A percentile compares a stretch with the other conserved stretches of the same genome.
Conservation (phyloP, 2,113 vertebrate genomes). For the Gallinago paraguaiae region DNA sequence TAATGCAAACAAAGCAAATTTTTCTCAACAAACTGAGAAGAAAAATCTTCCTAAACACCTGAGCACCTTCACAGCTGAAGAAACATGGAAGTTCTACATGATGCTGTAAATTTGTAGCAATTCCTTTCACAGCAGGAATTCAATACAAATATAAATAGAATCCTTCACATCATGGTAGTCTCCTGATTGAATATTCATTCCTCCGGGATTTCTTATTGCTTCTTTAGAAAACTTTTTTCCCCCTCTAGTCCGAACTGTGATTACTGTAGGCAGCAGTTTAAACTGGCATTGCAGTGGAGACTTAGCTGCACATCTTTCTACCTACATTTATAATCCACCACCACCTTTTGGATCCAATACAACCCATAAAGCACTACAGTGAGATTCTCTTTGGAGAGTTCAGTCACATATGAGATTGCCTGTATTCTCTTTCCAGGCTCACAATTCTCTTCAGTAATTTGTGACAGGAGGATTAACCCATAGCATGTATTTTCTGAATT, state of each 20-base stretch:
- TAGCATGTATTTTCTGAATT: not conserved
- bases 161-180: not conserved
- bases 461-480: not conserved
- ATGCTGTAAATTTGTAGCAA: not conserved
- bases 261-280: not conserved
- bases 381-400: not conserved
- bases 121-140: not conserved
- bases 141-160: not conserved
- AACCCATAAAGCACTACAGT: rapidly evolving
- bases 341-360: not conserved
- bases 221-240: not conserved
- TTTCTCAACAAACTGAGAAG: not conserved
- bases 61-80: not conserved
- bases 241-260: not conserved
- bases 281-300: not conserved
- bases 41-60: not conserved
- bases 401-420: not conserved
- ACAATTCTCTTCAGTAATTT: not conserved
- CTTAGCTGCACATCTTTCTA: not conserved
- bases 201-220: not conserved
- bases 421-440: not conserved
- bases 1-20: not conserved
- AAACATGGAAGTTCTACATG: not conserved
- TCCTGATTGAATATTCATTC: not conserved
- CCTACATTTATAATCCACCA: not conserved